Evolutionary conservation across 2,797 vertebrate genomes (phyloP).

Genomic region (Crotalus adamanteus): DNA sequence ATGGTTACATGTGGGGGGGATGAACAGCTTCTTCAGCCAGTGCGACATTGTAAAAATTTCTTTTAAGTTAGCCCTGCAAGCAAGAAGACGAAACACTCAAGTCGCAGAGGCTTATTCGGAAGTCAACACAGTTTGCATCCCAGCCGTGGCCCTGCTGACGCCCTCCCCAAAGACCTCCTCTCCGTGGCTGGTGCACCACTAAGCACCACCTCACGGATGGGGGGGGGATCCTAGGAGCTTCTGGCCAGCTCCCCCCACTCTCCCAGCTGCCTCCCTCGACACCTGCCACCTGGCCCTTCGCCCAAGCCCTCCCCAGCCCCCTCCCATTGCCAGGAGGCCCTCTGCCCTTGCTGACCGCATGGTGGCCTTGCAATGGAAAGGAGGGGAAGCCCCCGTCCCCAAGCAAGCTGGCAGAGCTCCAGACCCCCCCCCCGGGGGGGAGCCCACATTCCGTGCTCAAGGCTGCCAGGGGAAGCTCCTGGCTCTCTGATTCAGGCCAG

Average conservation of each 20-base stretch:
- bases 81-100: slow-evolving; percentile 93
- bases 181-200: background rate
- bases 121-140: background rate
- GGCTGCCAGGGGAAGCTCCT: background rate
- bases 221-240: background rate
- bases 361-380: background rate
- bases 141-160: background rate
- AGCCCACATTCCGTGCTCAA: rapidly evolving
- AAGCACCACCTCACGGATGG: background rate
- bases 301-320: background rate
- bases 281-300: background rate
- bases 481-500: background rate
- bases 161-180: background rate
- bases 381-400: background rate
- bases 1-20: slow-evolving; percentile 86
- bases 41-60: slow-evolving; percentile 96
- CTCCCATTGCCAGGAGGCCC: background rate
- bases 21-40: slow-evolving; percentile 97
- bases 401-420: background rate
- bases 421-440: too few relatives aligned
- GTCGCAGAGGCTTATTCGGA: slow-evolving; percentile 75
- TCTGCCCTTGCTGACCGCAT: background rate
- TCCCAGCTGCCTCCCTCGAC: background rate
- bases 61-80: slow-evolving; percentile 99
- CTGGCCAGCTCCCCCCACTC: background rate